Evolutionary conservation across 1,140 invertebrate species (phyloP), one percentile per base, ranked within the genome.

Genomic region (Hycleus cichorii): DNA sequence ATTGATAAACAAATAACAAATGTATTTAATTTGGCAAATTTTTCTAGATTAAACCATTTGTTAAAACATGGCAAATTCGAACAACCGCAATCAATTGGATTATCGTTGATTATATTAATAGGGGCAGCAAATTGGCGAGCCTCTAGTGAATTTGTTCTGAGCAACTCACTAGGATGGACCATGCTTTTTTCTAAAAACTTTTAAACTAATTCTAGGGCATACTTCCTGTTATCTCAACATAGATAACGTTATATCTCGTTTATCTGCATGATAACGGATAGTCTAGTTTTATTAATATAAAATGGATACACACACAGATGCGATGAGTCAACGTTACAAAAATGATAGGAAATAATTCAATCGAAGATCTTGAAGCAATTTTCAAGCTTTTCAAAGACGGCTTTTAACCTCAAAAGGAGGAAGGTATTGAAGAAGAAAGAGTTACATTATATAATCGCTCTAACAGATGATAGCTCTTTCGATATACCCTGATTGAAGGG

Each of bases 41-140:
- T 81, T 42, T 79, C 75, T 58, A 83, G 78, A 63, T 72, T 76
- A 3, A 79, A 73, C 24, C 72, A 71, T 45, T 75, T 65, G 38
- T 45, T 57, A 26, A 78, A 74, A 62, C 80, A 82, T 58, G 75
- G 80, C 42, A 82, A 56, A 39, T 74, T 75, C 50, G 66, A 75
- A 56, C 83, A 79, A 39, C 83, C 83, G 60, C 83, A 85, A 61
- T 84, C 83, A n/a, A 84, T 72, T 56, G 76, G 76, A 65, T 81
- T 76, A 57, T 63, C 63, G 38, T 3, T 70, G 67, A 64, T 74
- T 72, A 73, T 70, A 67, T 77, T 70, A 4, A 73, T 69, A 54
- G 77, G 75, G 32, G 76, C 77, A 8, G 74, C 66, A 44, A 78
- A 66, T n/a, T 69, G 64, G 53, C 72, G 67, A 58, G 74, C 74